Conservation (phyloP, 2,113 vertebrate genomes). For the Callorhinus ursinus region DNA sequence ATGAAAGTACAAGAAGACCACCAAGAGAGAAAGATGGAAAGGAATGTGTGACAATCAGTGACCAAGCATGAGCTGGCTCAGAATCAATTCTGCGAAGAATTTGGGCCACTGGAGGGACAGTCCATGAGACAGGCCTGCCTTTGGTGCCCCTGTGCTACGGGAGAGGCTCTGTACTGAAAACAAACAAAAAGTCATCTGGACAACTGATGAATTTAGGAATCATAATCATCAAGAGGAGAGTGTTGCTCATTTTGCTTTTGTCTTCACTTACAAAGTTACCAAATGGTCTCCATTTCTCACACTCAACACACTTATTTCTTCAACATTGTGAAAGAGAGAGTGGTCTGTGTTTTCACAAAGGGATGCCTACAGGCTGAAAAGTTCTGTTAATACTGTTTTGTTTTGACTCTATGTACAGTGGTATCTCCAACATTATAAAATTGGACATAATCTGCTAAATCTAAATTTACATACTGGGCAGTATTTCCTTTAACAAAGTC, state of each 20-base stretch:
- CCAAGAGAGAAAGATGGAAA: background rate
- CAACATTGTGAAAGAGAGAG: slow-evolving; percentile 45
- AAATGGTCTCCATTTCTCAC: slow-evolving; percentile 46
- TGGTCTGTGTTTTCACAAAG: slow-evolving; percentile 53
- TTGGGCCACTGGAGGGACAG: background rate
- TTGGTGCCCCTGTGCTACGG: background rate
- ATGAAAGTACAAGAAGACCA: background rate
- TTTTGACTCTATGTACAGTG: slow-evolving; percentile 62
- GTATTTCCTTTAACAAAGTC: slow-evolving; percentile 70
- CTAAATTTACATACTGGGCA: slow-evolving; percentile 70
- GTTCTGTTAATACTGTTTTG: slow-evolving; percentile 64
- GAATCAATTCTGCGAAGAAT: background rate
- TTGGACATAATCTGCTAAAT: slow-evolving; percentile 67
- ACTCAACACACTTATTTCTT: slow-evolving; percentile 67
- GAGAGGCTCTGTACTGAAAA: background rate
- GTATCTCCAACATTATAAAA: slow-evolving; percentile 69
- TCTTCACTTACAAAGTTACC: slow-evolving; percentile 61
- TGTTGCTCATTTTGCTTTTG: slow-evolving; percentile 54
- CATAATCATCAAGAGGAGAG: background rate
- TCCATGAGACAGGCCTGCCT: background rate
- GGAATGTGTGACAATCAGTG: background rate
- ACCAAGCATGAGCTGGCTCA: background rate
- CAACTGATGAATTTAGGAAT: background rate
- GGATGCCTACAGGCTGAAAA: slow-evolving; percentile 55
- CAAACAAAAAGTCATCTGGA: background rate